These are phyloP conservation scores for Callaeas wilsoni DNA, from an alignment of 2,113 vertebrate genomes.

Conservation along the genomic window DNA sequence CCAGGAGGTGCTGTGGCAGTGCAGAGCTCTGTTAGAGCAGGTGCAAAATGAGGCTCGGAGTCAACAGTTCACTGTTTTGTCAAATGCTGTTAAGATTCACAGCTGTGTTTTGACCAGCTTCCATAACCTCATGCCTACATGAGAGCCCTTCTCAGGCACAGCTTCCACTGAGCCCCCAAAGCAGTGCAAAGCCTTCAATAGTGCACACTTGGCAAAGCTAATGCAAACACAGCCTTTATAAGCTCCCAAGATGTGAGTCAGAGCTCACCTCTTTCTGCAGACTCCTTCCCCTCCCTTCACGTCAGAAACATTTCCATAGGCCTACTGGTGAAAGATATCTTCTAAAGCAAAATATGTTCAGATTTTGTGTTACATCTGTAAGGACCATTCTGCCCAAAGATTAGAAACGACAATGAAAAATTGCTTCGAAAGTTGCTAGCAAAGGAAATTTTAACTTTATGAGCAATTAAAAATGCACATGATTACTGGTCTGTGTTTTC, in stretches of 20 bases:
- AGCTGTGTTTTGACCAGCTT: slow-evolving; percentile 18
- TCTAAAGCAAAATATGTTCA: not conserved
- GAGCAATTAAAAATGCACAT: not conserved
- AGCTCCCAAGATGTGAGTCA: not conserved
- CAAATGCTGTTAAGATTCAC: not conserved
- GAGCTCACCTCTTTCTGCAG: not conserved
- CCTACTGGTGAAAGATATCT: not conserved
- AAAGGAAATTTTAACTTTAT: not conserved
- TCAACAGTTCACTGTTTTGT: not conserved
- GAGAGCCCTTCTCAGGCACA: not conserved
- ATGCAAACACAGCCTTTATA: not conserved
- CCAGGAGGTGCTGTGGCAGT: not conserved
- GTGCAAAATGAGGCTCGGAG: not conserved
- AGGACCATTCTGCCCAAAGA: not conserved
- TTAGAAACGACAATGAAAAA: not conserved
- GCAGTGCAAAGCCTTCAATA: not conserved
- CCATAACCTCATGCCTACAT: not conserved
- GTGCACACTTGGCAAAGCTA: not conserved
- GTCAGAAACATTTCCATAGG: not conserved
- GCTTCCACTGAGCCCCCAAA: not conserved
- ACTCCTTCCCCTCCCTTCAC: not conserved
- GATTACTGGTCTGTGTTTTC: not conserved
- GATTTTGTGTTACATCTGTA: not conserved
- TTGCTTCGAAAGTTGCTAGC: not conserved
- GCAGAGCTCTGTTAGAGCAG: not conserved